Conservation (phyloP, 2,797 vertebrate species). For the Tragopan temminckii region DNA sequence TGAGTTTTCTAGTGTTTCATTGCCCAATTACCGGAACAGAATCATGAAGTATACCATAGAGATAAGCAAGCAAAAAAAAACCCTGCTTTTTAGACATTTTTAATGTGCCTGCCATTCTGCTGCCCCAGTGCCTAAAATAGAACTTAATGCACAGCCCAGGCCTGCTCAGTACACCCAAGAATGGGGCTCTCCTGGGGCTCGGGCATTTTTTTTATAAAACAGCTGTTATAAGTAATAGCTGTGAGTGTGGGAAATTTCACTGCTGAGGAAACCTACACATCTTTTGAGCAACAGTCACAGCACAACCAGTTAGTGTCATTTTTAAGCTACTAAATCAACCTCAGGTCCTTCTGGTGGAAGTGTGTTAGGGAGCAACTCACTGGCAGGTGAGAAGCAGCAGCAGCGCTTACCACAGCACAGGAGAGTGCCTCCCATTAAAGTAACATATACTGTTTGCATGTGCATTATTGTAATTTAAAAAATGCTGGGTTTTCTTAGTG, state of each 20-base stretch:
- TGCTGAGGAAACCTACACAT: background rate
- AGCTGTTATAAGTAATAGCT: slow-evolving; percentile 17
- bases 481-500: background rate
- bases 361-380: background rate
- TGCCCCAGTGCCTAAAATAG: background rate
- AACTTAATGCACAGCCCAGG: slow-evolving; percentile 5
- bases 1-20: background rate
- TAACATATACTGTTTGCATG: background rate
- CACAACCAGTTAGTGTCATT: background rate
- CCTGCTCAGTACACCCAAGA: background rate
- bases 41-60: slow-evolving; percentile 10
- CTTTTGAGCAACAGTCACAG: background rate
- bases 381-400: background rate
- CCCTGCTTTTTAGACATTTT: slow-evolving; percentile 6
- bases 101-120: slow-evolving; percentile 3
- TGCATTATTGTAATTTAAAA: background rate
- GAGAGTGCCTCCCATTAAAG: background rate
- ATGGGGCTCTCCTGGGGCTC: background rate
- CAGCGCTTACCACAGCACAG: background rate
- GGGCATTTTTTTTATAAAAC: slow-evolving; percentile 36
- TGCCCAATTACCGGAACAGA: slow-evolving; percentile 21
- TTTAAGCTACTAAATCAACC: slow-evolving; percentile 1
- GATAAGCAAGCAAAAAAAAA: slow-evolving; percentile 23
- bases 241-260: background rate
- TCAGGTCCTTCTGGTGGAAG: background rate